phyloP scores from a whole-genome alignment of 2,888 invertebrate species.

The Ectemnius lituratus region DNA sequence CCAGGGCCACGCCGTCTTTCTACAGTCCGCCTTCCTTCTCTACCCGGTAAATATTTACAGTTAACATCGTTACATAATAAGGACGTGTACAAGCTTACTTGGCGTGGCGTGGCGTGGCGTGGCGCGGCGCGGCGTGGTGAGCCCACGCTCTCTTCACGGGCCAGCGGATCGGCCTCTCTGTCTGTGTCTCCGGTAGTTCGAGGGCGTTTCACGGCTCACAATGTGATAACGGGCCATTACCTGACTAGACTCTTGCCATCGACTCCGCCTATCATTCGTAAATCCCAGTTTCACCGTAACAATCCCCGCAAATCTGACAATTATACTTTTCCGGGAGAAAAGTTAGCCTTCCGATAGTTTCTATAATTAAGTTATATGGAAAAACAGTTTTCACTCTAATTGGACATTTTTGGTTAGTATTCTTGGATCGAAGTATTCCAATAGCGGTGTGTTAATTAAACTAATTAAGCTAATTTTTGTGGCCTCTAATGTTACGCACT shows the following conservation, averaged over 20 bases:
- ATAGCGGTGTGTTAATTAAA: too few relatives aligned
- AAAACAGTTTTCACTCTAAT: too few relatives aligned
- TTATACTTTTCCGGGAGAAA: too few relatives aligned
- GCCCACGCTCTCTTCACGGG: conserved; percentile 44
- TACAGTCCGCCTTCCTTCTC: conserved; percentile 41
- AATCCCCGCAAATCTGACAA: too few relatives aligned
- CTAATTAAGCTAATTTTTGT: too few relatives aligned
- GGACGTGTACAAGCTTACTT: conserved; percentile 36
- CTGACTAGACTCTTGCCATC: conserved; percentile 33
- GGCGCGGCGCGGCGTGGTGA: conserved; percentile 8
- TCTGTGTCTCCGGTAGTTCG: conserved; percentile 16
- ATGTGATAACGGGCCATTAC: conserved; percentile 61
- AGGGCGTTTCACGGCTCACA: conserved; percentile 32
- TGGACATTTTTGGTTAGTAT: too few relatives aligned
- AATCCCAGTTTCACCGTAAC: too few relatives aligned
- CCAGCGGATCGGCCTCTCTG: conserved; percentile 31
- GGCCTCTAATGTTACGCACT: too few relatives aligned
- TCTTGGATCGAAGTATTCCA: too few relatives aligned
- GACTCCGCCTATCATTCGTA: background rate
- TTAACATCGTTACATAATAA: conserved; percentile 74
- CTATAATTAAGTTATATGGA: too few relatives aligned
- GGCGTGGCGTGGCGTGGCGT: conserved; percentile 10
- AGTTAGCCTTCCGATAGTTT: too few relatives aligned
- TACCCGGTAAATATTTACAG: conserved; percentile 74
- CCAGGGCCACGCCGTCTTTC: conserved; percentile 32